Base-by-base conservation (phyloP, 1,140 invertebrate genomes). In the Euura lappo region DNA sequence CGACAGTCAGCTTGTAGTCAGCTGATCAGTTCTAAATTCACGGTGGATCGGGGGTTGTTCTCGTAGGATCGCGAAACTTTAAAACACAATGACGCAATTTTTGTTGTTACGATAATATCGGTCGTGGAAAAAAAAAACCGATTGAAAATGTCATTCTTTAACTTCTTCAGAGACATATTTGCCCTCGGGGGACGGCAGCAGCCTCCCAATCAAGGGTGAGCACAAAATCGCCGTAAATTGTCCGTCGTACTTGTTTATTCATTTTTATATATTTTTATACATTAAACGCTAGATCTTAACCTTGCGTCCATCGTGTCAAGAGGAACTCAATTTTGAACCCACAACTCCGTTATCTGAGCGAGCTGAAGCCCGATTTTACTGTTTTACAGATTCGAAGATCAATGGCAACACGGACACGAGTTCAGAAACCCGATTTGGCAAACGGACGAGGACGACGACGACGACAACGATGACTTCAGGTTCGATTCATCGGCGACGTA, bases 341-440 rank as follows among this genome's bases (percentile, higher is more conserved):
- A 60, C n/a, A 8, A 5, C n/a, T 5, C 51, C 51, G n/a, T 5
- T 60, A 60, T 60, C 8, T 60, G n/a, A 60, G 8, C 6, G 11
- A 51, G 11, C 4, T n/a, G 8, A 60, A 3, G n/a, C 2, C 4
- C 51, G 51, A 2, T 60, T 2, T 60, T n/a, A 60, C 42, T 11
- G 4, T 11, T 42, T 79, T 80, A 72, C 67, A 84, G 81, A 13
- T 75, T 78, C 67, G 72, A 75, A n/a, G 75, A 81, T 43, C 45
- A 76, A 67, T 68, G 66, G 13, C 72, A 66, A 13, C 71, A 74
- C 44, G 74, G 69, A 42, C 71, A 83, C 13, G 74, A 68, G 66
- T 85, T 86, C 70, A 77, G 79, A 65, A 81, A 86, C 76, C 81
- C 84, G 44, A 83, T 86, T 76, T 86, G 84, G 84, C 78, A 83